Conservation (phyloP, 2,113 vertebrate genomes). For the Galemys pyrenaicus region DNA sequence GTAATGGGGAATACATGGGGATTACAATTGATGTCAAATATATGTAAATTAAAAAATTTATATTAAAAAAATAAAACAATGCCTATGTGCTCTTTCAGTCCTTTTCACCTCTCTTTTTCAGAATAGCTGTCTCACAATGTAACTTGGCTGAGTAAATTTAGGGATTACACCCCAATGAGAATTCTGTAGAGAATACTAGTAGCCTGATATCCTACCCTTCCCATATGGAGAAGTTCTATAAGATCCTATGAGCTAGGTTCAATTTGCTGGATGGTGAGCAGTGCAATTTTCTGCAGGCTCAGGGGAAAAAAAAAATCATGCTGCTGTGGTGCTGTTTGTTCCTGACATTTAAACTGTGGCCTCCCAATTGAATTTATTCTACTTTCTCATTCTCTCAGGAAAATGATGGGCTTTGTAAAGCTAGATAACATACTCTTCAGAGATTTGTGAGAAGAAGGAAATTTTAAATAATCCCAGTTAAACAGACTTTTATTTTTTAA, state of each 20-base stretch:
- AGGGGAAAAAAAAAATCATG: background rate
- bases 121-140: background rate
- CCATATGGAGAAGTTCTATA: background rate
- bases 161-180: background rate
- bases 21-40: too few relatives aligned
- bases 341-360: slow-evolving; percentile 21
- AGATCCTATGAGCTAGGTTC: background rate
- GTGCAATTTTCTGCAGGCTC: background rate
- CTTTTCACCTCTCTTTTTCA: background rate
- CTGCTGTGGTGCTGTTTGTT: background rate
- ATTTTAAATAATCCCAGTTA: slow-evolving; percentile 60
- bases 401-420: slow-evolving; percentile 41
- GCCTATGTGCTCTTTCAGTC: background rate
- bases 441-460: slow-evolving; percentile 60
- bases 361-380: slow-evolving; percentile 1
- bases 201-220: background rate
- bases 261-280: background rate
- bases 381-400: background rate
- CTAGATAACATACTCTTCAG: slow-evolving; percentile 37
- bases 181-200: background rate
- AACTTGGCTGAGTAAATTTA: background rate
- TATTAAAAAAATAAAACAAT: too few relatives aligned
- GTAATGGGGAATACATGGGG: too few relatives aligned
- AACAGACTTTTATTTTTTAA: slow-evolving; percentile 60
- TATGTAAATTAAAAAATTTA: too few relatives aligned